Evolutionary conservation across 2,888 invertebrate genomes (phyloP), one percentile per base, ranked within the genome.

Genomic region (Sipunculus nudus): DNA sequence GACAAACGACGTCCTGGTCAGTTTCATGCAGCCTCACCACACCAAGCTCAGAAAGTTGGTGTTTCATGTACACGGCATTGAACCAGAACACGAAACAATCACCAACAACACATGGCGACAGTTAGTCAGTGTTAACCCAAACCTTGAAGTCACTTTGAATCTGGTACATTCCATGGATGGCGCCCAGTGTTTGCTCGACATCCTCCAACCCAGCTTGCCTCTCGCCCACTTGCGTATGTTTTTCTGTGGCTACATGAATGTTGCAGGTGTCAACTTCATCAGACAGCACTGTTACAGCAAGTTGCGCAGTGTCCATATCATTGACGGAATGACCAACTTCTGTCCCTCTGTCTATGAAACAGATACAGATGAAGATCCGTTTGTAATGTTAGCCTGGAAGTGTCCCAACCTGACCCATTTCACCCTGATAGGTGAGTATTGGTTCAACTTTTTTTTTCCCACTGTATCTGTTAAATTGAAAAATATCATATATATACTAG

Each of bases 131-230:
- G 84, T 84, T 56, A 85, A 86, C 78, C 88, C 88, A 1, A 77
- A 81, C n/a, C 87, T 89, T 73, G 86, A 87, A 74, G 83, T 89
- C 13, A 86, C 89, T 43, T 75, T 90, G 46, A 88, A 87, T 63
- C 82, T 89, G 39, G 88, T 91, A 65, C 90, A 91, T 80, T 90
- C 91, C 31, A 89, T 88, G 69, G 88, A 88, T 72, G 90, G 89
- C 49, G 49, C 55, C n/a, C 19, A 10, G 8, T 84, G 87, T 61
- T 82, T 91, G 67, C 87, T 90, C 61, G 86, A 88, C 64, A 89
- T 92, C 69, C 82, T 92, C 52, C 87, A 87, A 68, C 87, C 87
- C 45, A 86, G 88, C 58, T 90, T 92, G 90, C 91, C 91, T 21
- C 84, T 92, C 25, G 88, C 89, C 25, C 90, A 90, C 80, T 86